Evolutionary conservation across 2,113 vertebrate genomes (phyloP).

Genomic region (Oenanthe oenanthe): DNA sequence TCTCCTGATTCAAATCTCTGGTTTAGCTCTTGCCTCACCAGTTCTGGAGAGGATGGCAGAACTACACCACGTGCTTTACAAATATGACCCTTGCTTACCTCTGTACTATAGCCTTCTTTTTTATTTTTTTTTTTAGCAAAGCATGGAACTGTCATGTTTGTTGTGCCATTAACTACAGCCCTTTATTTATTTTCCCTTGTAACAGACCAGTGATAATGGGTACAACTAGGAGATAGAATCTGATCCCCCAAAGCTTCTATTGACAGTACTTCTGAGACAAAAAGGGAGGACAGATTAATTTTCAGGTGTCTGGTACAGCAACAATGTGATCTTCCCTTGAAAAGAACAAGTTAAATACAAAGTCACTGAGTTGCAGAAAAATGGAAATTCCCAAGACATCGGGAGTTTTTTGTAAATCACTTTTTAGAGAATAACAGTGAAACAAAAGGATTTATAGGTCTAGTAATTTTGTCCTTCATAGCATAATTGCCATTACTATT

Average conservation of each 20-base stretch:
- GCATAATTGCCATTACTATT: not conserved
- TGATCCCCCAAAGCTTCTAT: not conserved
- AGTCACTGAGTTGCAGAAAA: not conserved
- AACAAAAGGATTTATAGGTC: not conserved
- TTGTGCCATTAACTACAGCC: not conserved
- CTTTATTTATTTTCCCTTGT: not conserved
- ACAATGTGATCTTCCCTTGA: not conserved
- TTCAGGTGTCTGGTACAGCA: not conserved
- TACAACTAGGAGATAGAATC: not conserved
- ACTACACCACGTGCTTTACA: not conserved
- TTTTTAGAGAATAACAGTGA: not conserved
- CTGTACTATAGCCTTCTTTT: rapidly evolving
- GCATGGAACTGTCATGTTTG: not conserved
- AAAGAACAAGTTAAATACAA: not conserved
- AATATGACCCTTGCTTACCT: not conserved
- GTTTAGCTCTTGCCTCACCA: not conserved
- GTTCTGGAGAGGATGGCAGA: not conserved
- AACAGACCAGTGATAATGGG: not conserved
- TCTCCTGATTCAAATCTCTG: not conserved
- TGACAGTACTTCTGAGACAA: not conserved
- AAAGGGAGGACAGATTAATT: not conserved
- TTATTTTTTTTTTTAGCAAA: not conserved
- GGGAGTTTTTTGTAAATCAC: not conserved
- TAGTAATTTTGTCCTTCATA: slow-evolving; percentile 4
- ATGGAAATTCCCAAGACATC: not conserved